Evolutionary conservation across 2,797 vertebrate genomes (phyloP), one percentile per base, ranked within the genome.

Genomic region (Tenualosa ilisha): DNA sequence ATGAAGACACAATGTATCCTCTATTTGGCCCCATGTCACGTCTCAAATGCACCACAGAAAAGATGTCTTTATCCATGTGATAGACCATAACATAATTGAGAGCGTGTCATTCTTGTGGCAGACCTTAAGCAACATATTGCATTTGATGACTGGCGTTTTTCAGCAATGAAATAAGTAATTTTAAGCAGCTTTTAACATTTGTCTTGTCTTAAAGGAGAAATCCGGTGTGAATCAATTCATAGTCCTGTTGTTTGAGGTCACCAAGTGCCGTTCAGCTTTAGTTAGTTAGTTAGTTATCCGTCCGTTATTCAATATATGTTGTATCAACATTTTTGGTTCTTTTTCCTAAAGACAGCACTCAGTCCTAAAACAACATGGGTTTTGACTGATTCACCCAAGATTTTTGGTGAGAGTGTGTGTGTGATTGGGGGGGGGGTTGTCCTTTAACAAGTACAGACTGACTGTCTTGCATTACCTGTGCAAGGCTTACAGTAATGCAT

Each of bases 1-100:
- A 24, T 59, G 56, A 65, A 24, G 1, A 51, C 56, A 68, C 59
- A 68, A 84, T 51, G 61, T 65, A 22, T 20, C 12, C 43, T 72
- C 83, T 84, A 50, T 84, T 26, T 26, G 72, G 12, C 72, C 46
- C 43, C 15, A 7, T 59, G 43, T 84, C 61, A 51, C 31, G 40
- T 68, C 24, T 83, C 22, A 59, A 68, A 63, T 50, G 49, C 63
- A 46, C 37, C 9, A 24, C 20, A 46, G 40, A 79, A 79, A 46
- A 79, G 72, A 75, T 5, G 31, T 40, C 68, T 75, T 75, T 75
- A 75, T 75, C 13, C 68, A 75, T 75, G 15, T 40, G 31, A 75
- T 15, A 75, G 68, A 46, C 40, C 40, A n/a, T 20, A 6, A 79
- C 7, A 8, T 79, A 79, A 79, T 79, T 79, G 72, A 79, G 15